Evolutionary conservation across 2,797 vertebrate species (phyloP).

Genomic region (Hirundo rustica): DNA sequence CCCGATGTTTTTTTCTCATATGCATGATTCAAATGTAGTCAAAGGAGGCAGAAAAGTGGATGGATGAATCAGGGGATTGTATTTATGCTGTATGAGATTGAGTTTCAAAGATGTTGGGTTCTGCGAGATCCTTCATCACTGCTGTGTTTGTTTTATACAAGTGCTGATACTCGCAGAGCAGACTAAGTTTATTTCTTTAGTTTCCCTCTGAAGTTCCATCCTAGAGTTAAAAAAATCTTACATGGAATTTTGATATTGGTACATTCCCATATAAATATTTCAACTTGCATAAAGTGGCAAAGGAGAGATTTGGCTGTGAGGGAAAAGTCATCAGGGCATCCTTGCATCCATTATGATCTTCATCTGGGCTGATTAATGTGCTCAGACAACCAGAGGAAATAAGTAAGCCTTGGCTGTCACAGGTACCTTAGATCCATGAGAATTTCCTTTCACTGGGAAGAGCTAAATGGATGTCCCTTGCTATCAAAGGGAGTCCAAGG

Average conservation of each 20-base stretch:
- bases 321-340: background rate
- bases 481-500: background rate
- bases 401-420: background rate
- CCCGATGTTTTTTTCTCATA: background rate
- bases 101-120: background rate
- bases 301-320: background rate
- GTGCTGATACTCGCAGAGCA: background rate
- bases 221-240: background rate
- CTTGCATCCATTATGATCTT: background rate
- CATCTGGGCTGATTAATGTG: background rate
- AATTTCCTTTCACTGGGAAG: background rate
- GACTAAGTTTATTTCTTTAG: background rate
- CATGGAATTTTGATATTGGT: background rate
- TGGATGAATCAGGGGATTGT: background rate
- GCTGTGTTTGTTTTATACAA: background rate
- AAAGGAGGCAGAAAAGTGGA: background rate
- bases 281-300: background rate
- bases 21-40: background rate
- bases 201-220: background rate
- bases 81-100: background rate
- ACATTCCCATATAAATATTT: background rate
- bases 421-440: background rate
- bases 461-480: background rate
- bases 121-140: background rate
- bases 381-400: background rate